Evolutionary conservation across 1,140 invertebrate genomes (phyloP).

Genomic region (Zaprionus africanus): DNA sequence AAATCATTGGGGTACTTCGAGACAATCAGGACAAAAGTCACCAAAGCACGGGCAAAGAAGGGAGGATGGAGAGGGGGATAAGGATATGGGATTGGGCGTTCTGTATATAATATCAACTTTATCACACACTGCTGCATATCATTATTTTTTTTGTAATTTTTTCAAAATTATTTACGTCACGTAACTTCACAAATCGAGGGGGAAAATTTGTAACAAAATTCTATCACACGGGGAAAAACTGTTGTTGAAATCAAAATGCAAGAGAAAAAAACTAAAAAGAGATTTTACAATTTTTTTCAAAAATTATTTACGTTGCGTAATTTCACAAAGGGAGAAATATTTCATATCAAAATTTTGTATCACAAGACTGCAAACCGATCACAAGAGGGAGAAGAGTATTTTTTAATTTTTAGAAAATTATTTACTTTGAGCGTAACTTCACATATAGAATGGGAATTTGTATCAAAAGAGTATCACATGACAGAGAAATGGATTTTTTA

Average conservation of each 20-base stretch:
- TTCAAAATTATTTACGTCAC: conserved; percentile 32
- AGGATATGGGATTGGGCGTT: background rate
- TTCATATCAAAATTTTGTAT: background rate
- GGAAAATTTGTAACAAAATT: conserved; percentile 18
- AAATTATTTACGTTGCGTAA: conserved; percentile 1
- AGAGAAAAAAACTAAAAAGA: background rate
- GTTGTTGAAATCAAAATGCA: background rate
- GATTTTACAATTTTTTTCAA: background rate
- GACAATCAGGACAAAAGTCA: conserved; percentile 64
- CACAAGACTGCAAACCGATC: background rate
- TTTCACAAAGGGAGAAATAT: conserved; percentile 1
- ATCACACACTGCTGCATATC: conserved; percentile 23
- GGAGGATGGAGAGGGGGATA: background rate
- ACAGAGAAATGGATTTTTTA: background rate
- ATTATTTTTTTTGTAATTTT: conserved; percentile 30
- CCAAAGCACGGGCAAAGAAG: conserved; percentile 36
- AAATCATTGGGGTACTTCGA: conserved; percentile 28
- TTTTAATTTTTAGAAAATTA: conserved; percentile 22
- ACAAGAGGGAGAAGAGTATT: background rate
- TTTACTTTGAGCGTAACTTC: conserved; percentile 27
- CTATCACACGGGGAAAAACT: conserved; percentile 30
- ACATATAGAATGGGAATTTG: conserved; percentile 3
- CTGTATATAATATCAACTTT: conserved; percentile 29
- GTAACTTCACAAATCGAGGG: conserved; percentile 18
- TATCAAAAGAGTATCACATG: background rate